Conservation (phyloP, 1,140 invertebrate species). For the Hyphantria cunea region DNA sequence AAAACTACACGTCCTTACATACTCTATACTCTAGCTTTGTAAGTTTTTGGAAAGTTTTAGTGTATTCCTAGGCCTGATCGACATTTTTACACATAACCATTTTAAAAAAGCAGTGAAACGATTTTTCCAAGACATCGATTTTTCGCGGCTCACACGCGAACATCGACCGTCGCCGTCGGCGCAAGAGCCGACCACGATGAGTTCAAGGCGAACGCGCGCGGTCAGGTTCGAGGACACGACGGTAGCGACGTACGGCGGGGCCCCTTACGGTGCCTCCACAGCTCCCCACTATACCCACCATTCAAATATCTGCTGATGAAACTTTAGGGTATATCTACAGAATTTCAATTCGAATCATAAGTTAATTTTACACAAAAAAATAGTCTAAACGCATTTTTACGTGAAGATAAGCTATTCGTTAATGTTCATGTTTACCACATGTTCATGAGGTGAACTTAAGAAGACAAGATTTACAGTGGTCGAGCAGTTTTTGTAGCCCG, state of each 20-base stretch:
- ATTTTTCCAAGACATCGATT: slow-evolving; percentile 50
- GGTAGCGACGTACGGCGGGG: slow-evolving; percentile 39
- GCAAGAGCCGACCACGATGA: slow-evolving; percentile 58
- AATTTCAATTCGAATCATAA: too few relatives aligned
- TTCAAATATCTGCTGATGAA: slow-evolving; percentile 32
- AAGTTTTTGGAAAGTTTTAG: neutral
- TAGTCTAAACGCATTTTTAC: too few relatives aligned
- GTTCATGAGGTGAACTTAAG: too few relatives aligned
- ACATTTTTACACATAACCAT: neutral
- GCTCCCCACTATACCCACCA: slow-evolving; percentile 33
- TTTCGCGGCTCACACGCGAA: slow-evolving; percentile 50
- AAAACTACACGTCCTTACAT: too few relatives aligned
- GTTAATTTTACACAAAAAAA: too few relatives aligned
- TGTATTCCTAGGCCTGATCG: neutral
- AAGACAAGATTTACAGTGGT: too few relatives aligned
- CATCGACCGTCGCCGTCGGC: slow-evolving; percentile 44
- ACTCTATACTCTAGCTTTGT: too few relatives aligned
- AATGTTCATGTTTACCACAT: too few relatives aligned
- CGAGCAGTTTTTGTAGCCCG: too few relatives aligned
- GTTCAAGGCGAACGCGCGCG: slow-evolving; percentile 78
- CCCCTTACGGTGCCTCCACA: slow-evolving; percentile 64
- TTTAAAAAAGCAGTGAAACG: neutral
- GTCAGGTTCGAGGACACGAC: slow-evolving; percentile 78
- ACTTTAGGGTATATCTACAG: slow-evolving; percentile 16
- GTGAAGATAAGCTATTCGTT: too few relatives aligned